Evolutionary conservation across 2,888 invertebrate species (phyloP).

Genomic region (Mycalesis mineus): DNA sequence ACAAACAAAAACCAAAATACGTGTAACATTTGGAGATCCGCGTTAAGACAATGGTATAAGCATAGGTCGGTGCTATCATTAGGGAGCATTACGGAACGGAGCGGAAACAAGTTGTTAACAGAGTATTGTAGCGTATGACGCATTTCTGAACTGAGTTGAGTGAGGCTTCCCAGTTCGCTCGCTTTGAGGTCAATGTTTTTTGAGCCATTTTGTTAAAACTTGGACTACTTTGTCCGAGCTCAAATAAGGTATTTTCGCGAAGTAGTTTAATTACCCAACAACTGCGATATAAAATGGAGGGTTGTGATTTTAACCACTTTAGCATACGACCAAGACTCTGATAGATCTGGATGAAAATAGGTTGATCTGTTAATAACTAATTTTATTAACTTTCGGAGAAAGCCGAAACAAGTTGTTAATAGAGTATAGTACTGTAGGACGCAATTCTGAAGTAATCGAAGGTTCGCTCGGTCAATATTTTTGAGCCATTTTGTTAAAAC

Average conservation of each 20-base stretch:
- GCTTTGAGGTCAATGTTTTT: slow-evolving; percentile 22
- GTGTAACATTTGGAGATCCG: slow-evolving; percentile 11
- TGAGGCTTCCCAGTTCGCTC: slow-evolving; percentile 10
- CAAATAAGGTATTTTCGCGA: no score
- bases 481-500: neutral
- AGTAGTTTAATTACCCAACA: no score
- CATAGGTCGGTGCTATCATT: slow-evolving; percentile 49
- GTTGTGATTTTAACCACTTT: no score
- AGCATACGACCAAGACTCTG: no score
- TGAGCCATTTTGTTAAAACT: neutral
- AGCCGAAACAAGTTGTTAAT: slow-evolving; percentile 24
- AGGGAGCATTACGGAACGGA: slow-evolving; percentile 28
- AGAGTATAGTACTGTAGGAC: slow-evolving; percentile 6
- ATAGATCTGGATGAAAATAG: no score
- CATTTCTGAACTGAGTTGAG: no score
- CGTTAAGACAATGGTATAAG: slow-evolving; percentile 31
- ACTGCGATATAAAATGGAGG: no score
- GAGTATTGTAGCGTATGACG: slow-evolving; percentile 7
- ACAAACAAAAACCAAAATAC: slow-evolving; percentile 3
- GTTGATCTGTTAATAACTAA: no score
- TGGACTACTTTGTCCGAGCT: neutral
- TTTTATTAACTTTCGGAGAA: no score
- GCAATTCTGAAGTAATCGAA: no score
- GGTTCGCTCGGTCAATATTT: slow-evolving; percentile 18
- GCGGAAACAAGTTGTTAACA: slow-evolving; percentile 24